These are phyloP conservation scores for Drosophila eohydei DNA, from an alignment of 2,888 invertebrate genomes.

Conservation along the genomic window DNA sequence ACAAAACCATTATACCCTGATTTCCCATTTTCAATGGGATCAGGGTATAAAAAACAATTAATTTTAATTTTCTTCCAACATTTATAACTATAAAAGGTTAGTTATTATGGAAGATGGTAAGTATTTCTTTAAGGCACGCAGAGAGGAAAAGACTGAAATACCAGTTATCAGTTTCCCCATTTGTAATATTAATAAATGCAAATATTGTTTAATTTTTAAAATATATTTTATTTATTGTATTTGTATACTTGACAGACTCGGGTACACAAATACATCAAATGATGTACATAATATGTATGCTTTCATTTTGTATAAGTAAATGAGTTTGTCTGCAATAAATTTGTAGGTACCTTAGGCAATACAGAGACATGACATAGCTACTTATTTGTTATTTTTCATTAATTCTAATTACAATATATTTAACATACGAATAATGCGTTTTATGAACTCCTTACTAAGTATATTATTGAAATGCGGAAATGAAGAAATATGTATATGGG, in stretches of 20 bases:
- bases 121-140: neutral
- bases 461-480: conserved; percentile 41
- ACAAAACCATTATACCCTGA: too few species aligned
- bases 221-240: conserved; percentile 73
- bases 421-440: conserved; percentile 27
- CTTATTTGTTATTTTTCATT: conserved; percentile 44
- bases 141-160: neutral
- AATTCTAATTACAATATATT: conserved; percentile 48
- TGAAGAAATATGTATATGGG: conserved; percentile 21
- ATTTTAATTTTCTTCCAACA: neutral
- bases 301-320: conserved; percentile 57
- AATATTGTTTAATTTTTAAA: conserved; percentile 56
- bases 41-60: neutral
- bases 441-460: conserved; percentile 13
- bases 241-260: conserved; percentile 53
- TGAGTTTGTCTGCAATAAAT: conserved; percentile 74
- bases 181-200: neutral
- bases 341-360: conserved; percentile 80
- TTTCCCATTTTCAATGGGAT: too few species aligned
- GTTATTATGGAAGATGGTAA: neutral
- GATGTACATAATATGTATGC: conserved; percentile 36
- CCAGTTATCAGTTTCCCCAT: neutral
- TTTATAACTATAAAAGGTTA: too few species aligned
- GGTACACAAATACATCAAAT: conserved; percentile 64
- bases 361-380: conserved; percentile 72